phyloP scores from a whole-genome alignment of 2,797 vertebrate genomes.

The Sebastes hubbsi region DNA sequence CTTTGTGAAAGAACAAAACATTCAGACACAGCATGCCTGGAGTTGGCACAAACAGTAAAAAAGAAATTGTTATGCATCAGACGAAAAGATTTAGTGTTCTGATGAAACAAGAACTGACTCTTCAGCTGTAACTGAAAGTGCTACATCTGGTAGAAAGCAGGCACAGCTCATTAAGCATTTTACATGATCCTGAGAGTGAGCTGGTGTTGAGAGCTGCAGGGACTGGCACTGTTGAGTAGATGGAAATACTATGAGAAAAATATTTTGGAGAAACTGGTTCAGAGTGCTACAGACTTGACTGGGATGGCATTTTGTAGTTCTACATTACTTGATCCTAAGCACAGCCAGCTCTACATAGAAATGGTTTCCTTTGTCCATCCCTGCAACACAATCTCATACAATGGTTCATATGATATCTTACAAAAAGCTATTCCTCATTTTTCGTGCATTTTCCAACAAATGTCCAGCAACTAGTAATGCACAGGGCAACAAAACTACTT shows the following conservation, averaged over 20 bases:
- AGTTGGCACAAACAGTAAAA: not conserved
- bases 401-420: too few species aligned
- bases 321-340: not conserved
- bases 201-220: constrained; percentile 12
- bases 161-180: constrained; percentile 58
- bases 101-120: constrained; percentile 7
- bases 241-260: constrained; percentile 3
- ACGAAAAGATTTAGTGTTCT: constrained; percentile 5
- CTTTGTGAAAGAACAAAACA: not conserved
- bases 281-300: not conserved
- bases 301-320: not conserved
- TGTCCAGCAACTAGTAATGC: too few species aligned
- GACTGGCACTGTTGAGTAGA: not conserved
- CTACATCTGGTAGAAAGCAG: constrained; percentile 28
- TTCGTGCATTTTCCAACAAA: too few species aligned
- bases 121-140: constrained; percentile 37
- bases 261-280: not conserved
- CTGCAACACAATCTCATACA: too few species aligned
- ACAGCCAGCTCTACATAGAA: not conserved
- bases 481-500: too few species aligned
- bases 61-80: not conserved
- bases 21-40: not conserved
- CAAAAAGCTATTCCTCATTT: too few species aligned
- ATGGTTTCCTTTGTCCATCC: not conserved
- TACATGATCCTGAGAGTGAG: constrained; percentile 5